Conservation (phyloP, 2,797 vertebrate species). For the Anguilla marmorata region DNA sequence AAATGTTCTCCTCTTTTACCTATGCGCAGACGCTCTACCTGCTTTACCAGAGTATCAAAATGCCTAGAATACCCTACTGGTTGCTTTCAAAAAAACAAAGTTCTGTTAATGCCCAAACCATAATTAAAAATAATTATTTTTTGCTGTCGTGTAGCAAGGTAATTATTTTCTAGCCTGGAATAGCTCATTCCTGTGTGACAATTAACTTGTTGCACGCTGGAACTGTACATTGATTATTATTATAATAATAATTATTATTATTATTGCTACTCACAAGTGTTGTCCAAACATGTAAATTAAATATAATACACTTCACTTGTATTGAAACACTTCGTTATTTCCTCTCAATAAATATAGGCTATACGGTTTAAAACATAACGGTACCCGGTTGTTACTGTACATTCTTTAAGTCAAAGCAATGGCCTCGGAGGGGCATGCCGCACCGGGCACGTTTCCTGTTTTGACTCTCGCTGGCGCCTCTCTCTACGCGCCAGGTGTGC, state of each 20-base stretch:
- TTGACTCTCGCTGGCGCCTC: constrained; percentile 43
- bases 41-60: not conserved
- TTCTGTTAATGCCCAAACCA: constrained; percentile 29
- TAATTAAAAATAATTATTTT: not conserved
- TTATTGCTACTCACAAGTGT: not conserved
- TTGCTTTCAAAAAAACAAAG: constrained; percentile 23
- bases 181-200: not conserved
- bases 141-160: not conserved
- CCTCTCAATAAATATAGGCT: not conserved
- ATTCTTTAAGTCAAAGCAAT: constrained; percentile 2
- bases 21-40: constrained; percentile 19
- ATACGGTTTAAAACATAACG: not conserved
- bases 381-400: constrained; percentile 6
- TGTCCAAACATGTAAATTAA: not conserved
- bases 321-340: not conserved
- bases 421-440: constrained; percentile 17
- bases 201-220: constrained; percentile 3
- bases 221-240: not conserved
- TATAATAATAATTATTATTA: not conserved
- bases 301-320: not conserved
- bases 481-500: constrained; percentile 44
- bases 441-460: constrained; percentile 45
- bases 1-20: constrained; percentile 23
- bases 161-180: constrained; percentile 3
- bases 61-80: constrained; percentile 2